These are phyloP conservation scores for Ernsta delagoae DNA, from an alignment of 2,888 invertebrate species.

Conservation along the genomic window DNA sequence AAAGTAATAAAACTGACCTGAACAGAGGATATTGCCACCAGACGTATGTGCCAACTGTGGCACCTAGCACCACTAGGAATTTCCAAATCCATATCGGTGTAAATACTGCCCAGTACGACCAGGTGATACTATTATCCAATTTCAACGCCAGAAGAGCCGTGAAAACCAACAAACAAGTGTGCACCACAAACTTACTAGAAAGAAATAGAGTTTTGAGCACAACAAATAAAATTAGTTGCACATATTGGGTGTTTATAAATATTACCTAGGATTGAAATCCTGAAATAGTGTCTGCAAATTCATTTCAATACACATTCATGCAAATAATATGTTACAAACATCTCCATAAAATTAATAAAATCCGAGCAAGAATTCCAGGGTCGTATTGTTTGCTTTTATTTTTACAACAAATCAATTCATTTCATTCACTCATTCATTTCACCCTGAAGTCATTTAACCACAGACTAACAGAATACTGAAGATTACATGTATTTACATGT, in stretches of 20 bases:
- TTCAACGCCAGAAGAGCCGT: conserved; percentile 95
- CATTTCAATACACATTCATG: conserved; percentile 86
- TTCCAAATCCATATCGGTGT: conserved; percentile 99
- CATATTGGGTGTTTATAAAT: background rate
- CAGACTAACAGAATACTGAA: too few species aligned
- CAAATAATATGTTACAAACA: conserved; percentile 41
- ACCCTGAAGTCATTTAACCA: too few species aligned
- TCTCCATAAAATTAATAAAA: conserved; percentile 15
- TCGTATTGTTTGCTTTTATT: conserved; percentile 2
- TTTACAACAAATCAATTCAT: background rate
- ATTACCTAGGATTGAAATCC: conserved; percentile 96
- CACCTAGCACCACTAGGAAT: conserved; percentile 94
- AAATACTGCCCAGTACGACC: conserved; percentile 98
- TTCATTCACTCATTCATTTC: too few species aligned
- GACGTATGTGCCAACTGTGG: conserved; percentile 95
- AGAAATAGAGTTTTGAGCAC: conserved; percentile 24
- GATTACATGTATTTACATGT: too few species aligned
- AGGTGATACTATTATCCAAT: conserved; percentile 94
- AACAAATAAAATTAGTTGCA: conserved; percentile 15
- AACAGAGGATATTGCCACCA: conserved; percentile 99
- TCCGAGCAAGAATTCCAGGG: conserved; percentile 14
- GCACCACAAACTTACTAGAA: conserved; percentile 97
- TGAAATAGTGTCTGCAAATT: conserved; percentile 95
- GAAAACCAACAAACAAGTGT: conserved; percentile 96
- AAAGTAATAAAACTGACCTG: conserved; percentile 82